Conservation (phyloP, 2,888 invertebrate genomes). For the Drosophila hawaiiensis region DNA sequence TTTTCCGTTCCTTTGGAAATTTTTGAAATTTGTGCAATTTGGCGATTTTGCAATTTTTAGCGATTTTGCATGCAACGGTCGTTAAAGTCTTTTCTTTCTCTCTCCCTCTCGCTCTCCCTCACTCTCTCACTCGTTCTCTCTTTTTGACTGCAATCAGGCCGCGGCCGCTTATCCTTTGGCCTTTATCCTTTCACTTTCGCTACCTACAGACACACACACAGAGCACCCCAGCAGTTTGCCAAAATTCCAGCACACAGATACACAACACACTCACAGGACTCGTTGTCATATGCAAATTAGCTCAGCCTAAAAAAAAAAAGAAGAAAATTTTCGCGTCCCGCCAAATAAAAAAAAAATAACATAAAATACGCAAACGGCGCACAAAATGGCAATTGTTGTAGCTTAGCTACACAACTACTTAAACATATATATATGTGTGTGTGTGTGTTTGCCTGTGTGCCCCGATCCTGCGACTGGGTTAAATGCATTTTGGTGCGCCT, state of each 20-base stretch:
- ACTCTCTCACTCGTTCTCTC: neutral
- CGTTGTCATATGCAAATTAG: slow-evolving; percentile 77
- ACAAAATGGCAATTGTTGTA: slow-evolving; percentile 70
- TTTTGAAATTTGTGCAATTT: slow-evolving; percentile 62
- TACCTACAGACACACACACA: slow-evolving; percentile 58
- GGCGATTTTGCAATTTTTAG: slow-evolving; percentile 61
- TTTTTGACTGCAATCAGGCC: slow-evolving; percentile 45
- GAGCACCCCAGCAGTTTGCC: slow-evolving; percentile 60
- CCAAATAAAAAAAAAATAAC: slow-evolving; percentile 46
- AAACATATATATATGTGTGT: neutral
- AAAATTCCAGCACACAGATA: slow-evolving; percentile 68
- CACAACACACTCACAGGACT: slow-evolving; percentile 29
- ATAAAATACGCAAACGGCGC: slow-evolving; percentile 62
- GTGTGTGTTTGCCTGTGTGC: neutral
- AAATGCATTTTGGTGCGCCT: slow-evolving; percentile 79
- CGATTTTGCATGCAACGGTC: slow-evolving; percentile 71
- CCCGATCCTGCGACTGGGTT: slow-evolving; percentile 28
- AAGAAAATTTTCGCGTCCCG: slow-evolving; percentile 60
- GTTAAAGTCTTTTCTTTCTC: slow-evolving; percentile 49
- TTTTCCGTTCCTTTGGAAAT: slow-evolving; percentile 38
- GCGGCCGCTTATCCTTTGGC: slow-evolving; percentile 64
- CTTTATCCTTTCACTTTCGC: slow-evolving; percentile 77
- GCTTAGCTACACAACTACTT: slow-evolving; percentile 16
- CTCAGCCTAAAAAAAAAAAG: slow-evolving; percentile 51
- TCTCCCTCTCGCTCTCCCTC: neutral